Percentiles rank a stretch among this genome's conserved stretches.
Conservation (phyloP, 2,888 invertebrate species). For the Papilio gigon region DNA sequence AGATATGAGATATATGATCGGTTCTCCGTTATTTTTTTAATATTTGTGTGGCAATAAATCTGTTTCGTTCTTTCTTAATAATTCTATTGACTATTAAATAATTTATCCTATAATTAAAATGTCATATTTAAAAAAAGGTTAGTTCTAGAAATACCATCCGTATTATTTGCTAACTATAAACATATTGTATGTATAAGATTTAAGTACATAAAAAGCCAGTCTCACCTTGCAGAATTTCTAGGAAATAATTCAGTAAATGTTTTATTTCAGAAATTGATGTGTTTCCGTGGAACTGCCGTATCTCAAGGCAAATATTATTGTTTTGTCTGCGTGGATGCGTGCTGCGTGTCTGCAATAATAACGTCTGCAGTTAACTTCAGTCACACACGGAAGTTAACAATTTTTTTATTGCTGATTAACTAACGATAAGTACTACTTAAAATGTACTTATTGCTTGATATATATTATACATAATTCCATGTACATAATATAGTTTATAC, state of each 20-base stretch:
- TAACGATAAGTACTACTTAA: background rate
- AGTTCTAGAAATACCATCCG: too few species aligned
- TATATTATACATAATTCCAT: background rate
- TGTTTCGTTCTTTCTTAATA: too few species aligned
- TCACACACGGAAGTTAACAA: slow-evolving; percentile 1
- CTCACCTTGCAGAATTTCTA: too few species aligned
- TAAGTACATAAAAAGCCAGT: too few species aligned
- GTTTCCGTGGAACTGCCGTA: background rate
- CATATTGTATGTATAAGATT: too few species aligned
- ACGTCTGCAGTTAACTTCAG: background rate
- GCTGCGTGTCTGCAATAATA: slow-evolving; percentile 10
- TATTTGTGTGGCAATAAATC: too few species aligned
- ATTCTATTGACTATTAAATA: too few species aligned
- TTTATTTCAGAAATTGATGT: background rate
- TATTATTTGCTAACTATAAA: too few species aligned
- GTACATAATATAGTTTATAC: background rate
- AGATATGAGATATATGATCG: too few species aligned
- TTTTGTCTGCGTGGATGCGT: background rate
- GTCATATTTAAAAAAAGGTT: too few species aligned
- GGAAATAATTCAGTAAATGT: background rate
- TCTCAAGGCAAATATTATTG: slow-evolving; percentile 3
- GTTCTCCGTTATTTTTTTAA: too few species aligned
- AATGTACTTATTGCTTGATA: background rate
- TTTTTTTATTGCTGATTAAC: background rate
- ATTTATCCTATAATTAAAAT: too few species aligned